These are phyloP conservation scores for Calcarius ornatus DNA, from an alignment of 2,113 vertebrate genomes.

Conservation along the genomic window DNA sequence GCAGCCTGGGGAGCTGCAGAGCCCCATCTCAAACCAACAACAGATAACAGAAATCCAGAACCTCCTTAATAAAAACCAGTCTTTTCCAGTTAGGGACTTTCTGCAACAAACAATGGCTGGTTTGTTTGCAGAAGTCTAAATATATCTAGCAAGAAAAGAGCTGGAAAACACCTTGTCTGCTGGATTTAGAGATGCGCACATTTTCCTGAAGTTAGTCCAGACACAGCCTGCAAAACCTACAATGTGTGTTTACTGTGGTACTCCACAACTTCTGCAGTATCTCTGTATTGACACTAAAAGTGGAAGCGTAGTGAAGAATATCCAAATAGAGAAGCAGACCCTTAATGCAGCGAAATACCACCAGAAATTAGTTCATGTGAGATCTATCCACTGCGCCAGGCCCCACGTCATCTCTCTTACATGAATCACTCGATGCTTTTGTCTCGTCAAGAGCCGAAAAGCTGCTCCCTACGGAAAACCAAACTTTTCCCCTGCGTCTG, in stretches of 20 bases:
- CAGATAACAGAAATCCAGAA: not conserved
- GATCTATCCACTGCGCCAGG: not conserved
- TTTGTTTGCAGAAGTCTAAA: not conserved
- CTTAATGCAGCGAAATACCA: not conserved
- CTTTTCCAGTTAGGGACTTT: not conserved
- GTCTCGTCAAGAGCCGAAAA: not conserved
- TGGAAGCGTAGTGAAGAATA: not conserved
- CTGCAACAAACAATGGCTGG: not conserved
- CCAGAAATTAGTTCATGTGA: not conserved
- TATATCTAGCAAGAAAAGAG: not conserved
- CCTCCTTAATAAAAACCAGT: not conserved
- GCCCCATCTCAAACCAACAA: not conserved
- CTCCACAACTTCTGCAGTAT: not conserved
- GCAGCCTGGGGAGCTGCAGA: not conserved
- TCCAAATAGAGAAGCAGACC: not conserved
- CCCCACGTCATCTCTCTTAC: not conserved
- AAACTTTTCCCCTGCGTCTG: not conserved
- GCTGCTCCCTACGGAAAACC: not conserved
- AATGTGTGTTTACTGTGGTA: not conserved
- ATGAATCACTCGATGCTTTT: not conserved
- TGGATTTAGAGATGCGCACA: not conserved
- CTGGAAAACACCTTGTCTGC: not conserved
- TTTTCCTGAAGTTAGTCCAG: not conserved
- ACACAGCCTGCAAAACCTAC: not conserved
- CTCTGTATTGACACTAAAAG: not conserved